Conservation (phyloP, 2,113 vertebrate genomes). For the Hyaena hyaena region DNA sequence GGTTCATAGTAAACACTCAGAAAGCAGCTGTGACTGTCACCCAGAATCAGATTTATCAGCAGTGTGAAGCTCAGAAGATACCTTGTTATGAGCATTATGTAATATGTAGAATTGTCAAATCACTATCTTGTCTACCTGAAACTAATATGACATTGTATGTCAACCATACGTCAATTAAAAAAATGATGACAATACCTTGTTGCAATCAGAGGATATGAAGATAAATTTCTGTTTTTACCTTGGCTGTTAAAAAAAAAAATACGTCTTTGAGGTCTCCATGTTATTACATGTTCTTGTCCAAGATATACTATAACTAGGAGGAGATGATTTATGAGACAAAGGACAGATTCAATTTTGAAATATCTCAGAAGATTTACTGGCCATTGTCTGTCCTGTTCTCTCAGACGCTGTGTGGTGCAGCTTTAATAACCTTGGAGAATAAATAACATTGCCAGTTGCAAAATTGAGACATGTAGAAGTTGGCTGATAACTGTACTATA, state of each 20-base stretch:
- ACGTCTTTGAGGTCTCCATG: not conserved
- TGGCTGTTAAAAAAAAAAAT: not conserved
- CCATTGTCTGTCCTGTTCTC: conserved; percentile 36
- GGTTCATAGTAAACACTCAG: not conserved
- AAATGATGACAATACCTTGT: not conserved
- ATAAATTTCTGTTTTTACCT: not conserved
- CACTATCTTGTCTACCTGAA: not conserved
- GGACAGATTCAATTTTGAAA: conserved; percentile 36
- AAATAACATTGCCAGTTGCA: conserved; percentile 51
- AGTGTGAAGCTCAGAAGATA: not conserved
- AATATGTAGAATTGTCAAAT: not conserved
- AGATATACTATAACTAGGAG: not conserved
- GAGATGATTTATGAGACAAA: not conserved
- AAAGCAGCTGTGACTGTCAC: not conserved
- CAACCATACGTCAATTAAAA: not conserved
- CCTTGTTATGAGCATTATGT: not conserved
- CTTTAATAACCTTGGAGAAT: conserved; percentile 63
- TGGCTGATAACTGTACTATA: conserved; percentile 47
- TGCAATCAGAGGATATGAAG: not conserved
- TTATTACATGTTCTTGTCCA: not conserved
- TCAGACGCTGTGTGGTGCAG: not conserved
- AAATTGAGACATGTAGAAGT: not conserved
- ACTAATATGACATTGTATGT: not conserved
- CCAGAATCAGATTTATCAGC: not conserved
- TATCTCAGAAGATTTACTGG: conserved; percentile 26